These are phyloP conservation scores for Mycalesis mineus DNA, from an alignment of 2,888 invertebrate species.

Conservation along the genomic window DNA sequence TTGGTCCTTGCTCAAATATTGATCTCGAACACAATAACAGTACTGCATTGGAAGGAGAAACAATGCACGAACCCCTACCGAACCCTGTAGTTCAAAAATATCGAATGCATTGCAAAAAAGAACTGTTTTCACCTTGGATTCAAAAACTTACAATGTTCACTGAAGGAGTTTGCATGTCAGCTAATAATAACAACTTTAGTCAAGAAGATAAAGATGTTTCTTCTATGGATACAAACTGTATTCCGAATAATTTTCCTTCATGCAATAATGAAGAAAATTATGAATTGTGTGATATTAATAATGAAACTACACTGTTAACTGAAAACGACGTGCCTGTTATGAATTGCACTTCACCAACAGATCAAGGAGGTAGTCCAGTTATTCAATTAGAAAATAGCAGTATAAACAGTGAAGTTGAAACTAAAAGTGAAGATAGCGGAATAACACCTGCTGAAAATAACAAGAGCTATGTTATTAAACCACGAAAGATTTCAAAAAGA, in stretches of 20 bases:
- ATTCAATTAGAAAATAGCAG: not conserved
- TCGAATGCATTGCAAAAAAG: slow-evolving; percentile 39
- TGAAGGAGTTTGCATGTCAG: slow-evolving; percentile 38
- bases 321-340: not conserved
- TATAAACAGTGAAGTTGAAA: not conserved
- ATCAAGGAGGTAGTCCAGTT: not conserved
- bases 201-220: not conserved
- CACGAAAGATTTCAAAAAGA: slow-evolving; percentile 48
- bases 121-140: slow-evolving; percentile 55
- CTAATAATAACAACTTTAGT: not conserved
- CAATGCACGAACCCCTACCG: not conserved
- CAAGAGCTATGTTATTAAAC: slow-evolving; percentile 1
- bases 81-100: not conserved
- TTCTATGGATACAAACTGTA: not conserved
- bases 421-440: not conserved
- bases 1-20: not conserved
- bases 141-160: slow-evolving; percentile 51
- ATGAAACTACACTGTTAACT: not conserved
- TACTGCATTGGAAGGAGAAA: not conserved
- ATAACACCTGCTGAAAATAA: not conserved
- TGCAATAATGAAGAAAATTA: not conserved
- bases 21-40: not conserved
- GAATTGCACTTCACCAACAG: not conserved
- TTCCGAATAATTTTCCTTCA: not conserved
- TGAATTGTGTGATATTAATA: not conserved